phyloP scores from a whole-genome alignment of 2,113 vertebrate species.

The Eulemur macaco region DNA sequence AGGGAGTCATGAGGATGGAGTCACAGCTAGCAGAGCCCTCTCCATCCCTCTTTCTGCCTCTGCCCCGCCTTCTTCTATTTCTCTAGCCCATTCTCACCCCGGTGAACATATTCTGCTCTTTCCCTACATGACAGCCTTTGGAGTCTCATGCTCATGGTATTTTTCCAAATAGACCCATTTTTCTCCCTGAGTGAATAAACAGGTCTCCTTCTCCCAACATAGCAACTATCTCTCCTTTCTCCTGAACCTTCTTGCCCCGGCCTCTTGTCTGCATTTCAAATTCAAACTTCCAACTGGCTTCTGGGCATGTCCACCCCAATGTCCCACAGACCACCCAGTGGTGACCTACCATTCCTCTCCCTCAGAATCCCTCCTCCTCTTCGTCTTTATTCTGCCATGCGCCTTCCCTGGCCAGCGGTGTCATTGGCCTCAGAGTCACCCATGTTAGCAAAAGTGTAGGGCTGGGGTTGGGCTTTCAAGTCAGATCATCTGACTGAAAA shows the following conservation, averaged over 20 bases:
- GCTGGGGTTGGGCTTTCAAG: not conserved
- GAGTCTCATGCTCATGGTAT: not conserved
- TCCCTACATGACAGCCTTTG: not conserved
- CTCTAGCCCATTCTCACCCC: not conserved
- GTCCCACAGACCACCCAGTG: not conserved
- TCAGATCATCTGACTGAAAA: not conserved
- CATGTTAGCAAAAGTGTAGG: too few relatives aligned
- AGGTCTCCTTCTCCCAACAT: not conserved
- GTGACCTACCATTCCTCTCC: not conserved
- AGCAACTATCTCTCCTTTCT: not conserved
- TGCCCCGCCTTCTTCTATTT: not conserved
- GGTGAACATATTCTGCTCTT: not conserved
- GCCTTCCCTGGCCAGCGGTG: not conserved
- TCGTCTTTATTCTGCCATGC: not conserved
- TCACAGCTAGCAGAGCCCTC: not conserved
- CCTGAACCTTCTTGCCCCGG: too few relatives aligned
- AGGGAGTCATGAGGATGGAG: not conserved
- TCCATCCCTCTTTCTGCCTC: not conserved
- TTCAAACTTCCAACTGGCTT: not conserved
- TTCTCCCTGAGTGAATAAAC: not conserved
- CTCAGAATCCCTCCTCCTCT: not conserved
- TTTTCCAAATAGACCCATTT: not conserved
- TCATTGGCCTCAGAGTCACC: not conserved
- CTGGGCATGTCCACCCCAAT: accelerated
- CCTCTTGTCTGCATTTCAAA: not conserved